Percentiles rank a stretch among this genome's conserved stretches.
These are phyloP conservation scores for Neomonachus schauinslandi DNA, from an alignment of 2,113 vertebrate genomes.

Conservation along the genomic window DNA sequence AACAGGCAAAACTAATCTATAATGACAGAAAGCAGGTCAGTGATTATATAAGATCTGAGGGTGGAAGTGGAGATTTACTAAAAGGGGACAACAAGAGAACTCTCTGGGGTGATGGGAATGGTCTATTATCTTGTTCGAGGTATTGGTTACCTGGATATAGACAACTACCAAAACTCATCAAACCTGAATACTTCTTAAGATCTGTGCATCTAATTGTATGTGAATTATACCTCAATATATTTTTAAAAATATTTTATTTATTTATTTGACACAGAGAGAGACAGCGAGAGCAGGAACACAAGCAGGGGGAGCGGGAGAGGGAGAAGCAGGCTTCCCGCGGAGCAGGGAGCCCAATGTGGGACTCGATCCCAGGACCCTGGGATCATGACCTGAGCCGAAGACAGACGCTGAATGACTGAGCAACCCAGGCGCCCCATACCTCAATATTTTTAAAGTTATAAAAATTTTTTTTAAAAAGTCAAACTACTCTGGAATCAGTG, in stretches of 20 bases:
- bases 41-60: background rate
- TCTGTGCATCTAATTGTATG: constrained; percentile 5
- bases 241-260: background rate
- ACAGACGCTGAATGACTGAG: no score
- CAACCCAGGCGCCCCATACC: background rate
- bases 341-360: no score
- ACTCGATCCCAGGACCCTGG: no score
- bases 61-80: background rate
- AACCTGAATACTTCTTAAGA: background rate
- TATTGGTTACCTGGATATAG: background rate
- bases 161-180: constrained; percentile 42
- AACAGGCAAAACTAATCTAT: constrained; percentile 14
- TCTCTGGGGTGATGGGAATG: background rate
- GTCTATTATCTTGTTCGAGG: background rate
- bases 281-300: no score
- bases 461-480: background rate
- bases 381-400: no score
- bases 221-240: constrained; percentile 23
- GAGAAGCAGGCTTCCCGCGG: no score
- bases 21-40: constrained; percentile 31
- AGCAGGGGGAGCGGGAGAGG: no score
- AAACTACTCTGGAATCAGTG: constrained; percentile 49
- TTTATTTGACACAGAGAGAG: no score
- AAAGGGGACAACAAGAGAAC: background rate
- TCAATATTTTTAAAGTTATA: constrained; percentile 7